Evolutionary conservation across 2,797 vertebrate genomes (phyloP), one percentile per base, ranked within the genome.

Genomic region (Moxostoma hubbsi): DNA sequence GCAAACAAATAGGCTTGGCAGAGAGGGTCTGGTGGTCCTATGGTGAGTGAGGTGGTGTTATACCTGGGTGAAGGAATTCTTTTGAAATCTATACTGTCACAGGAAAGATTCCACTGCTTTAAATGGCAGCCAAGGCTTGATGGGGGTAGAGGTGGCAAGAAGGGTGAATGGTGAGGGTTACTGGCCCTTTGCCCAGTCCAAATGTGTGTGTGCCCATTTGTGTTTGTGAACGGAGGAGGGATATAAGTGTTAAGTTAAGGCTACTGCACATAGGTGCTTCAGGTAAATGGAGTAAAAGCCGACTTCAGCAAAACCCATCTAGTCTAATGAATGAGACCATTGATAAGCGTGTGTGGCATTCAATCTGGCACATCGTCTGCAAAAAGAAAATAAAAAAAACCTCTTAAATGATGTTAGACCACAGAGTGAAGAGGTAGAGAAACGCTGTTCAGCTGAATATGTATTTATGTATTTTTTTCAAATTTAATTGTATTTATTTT

Each of bases 21-120:
- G 87, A 84, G 70, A 80, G 86, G 89, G 84, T 87, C 87, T 4
- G 89, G 92, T 90, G 90, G 91, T 91, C 90, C 81, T 50, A 83
- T 77, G 88, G 85, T 78, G 88, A 88, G 88, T 86, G 82, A 82
- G 81, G 87, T 86, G 85, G 81, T 80, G 74, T 86, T 54, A 75
- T 86, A 85, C 89, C 83, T 9, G 10, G 72, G 81, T 86, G 89
- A 36, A 82, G 65, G 89, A 88, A 89, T 92, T 84, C 84, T 81
- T 93, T 92, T 92, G 91, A 93, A 93, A 93, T 84, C 87, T 86
- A 88, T 87, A 83, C 89, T 85, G 88, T 89, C 84, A 58, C 61
- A 85, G 76, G 79, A 82, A 86, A 86, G 87, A 88, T 86, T 86
- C 87, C 86, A 74, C 68, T 24, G 87, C 88, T 79, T 81, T 81